These are phyloP conservation scores for Chironomus riparius DNA, from an alignment of 2,888 invertebrate genomes.

Conservation along the genomic window DNA sequence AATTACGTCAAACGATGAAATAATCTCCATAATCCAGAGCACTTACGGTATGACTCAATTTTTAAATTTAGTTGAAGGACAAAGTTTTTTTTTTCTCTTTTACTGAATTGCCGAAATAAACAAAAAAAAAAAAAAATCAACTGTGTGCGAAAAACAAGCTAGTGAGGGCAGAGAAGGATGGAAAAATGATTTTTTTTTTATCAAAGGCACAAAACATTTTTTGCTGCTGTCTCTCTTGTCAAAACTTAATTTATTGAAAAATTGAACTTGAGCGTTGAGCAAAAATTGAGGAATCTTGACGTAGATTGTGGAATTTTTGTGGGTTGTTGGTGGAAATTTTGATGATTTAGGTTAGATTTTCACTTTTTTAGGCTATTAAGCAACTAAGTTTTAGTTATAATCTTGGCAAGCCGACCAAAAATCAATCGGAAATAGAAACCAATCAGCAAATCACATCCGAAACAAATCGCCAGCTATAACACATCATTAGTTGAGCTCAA, in stretches of 20 bases:
- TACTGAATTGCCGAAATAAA: neutral
- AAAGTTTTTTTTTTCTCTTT: neutral
- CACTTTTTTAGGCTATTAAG: too few species aligned
- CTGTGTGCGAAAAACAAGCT: neutral
- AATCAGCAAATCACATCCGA: too few species aligned
- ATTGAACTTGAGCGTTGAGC: neutral
- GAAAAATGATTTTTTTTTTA: neutral
- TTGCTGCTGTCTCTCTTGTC: neutral
- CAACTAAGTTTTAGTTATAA: too few species aligned
- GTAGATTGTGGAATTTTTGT: too few species aligned
- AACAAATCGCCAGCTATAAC: too few species aligned
- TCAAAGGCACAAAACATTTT: neutral
- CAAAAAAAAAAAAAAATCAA: neutral
- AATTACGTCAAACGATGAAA: neutral
- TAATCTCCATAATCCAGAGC: neutral
- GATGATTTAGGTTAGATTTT: too few species aligned
- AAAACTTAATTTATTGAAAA: neutral
- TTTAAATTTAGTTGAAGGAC: conserved; percentile 26
- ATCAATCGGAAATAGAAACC: too few species aligned
- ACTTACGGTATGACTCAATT: conserved; percentile 19
- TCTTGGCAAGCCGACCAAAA: too few species aligned
- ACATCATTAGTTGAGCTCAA: too few species aligned
- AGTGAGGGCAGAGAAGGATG: neutral
- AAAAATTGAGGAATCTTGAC: too few species aligned
- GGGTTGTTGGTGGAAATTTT: too few species aligned